Conservation (phyloP, 2,888 invertebrate species). For the Galeruca laticollis region DNA sequence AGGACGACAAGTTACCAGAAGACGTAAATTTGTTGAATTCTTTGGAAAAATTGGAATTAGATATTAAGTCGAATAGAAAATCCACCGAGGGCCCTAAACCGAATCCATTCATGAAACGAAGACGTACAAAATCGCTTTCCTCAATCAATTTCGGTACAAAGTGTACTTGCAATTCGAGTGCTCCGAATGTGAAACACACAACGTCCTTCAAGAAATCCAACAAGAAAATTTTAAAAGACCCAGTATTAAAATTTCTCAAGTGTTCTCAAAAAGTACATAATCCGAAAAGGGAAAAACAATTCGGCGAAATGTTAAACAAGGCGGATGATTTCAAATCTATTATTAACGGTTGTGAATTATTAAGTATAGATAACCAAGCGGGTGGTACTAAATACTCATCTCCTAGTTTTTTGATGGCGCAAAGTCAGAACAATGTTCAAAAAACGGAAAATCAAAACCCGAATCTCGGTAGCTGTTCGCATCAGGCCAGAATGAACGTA, state of each 20-base stretch:
- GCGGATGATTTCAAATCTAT: constrained; percentile 64
- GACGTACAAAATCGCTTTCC: constrained; percentile 64
- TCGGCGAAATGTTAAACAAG: constrained; percentile 58
- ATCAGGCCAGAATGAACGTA: constrained; percentile 75
- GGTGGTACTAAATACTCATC: constrained; percentile 52
- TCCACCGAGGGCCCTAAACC: constrained; percentile 31
- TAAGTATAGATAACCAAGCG: constrained; percentile 58
- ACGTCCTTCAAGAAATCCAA: constrained; percentile 59
- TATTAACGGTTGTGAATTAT: constrained; percentile 63
- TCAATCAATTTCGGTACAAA: constrained; percentile 61
- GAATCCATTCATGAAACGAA: constrained; percentile 63
- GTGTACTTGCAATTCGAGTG: constrained; percentile 59
- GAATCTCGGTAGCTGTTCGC: constrained; percentile 75
- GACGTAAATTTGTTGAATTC: constrained; percentile 60
- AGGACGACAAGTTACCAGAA: constrained; percentile 63
- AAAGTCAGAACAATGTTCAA: constrained; percentile 46
- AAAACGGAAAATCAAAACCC: constrained; percentile 44
- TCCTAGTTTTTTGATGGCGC: constrained; percentile 59
- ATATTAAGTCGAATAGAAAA: constrained; percentile 46
- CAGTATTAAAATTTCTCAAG: constrained; percentile 69
- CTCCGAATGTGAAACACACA: constrained; percentile 57
- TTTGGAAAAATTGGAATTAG: constrained; percentile 64
- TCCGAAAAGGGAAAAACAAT: constrained; percentile 54
- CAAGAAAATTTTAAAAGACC: constrained; percentile 70
- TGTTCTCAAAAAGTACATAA: constrained; percentile 53